phyloP scores from a whole-genome alignment of 2,113 vertebrate species.

The Typhlomys cinereus region DNA sequence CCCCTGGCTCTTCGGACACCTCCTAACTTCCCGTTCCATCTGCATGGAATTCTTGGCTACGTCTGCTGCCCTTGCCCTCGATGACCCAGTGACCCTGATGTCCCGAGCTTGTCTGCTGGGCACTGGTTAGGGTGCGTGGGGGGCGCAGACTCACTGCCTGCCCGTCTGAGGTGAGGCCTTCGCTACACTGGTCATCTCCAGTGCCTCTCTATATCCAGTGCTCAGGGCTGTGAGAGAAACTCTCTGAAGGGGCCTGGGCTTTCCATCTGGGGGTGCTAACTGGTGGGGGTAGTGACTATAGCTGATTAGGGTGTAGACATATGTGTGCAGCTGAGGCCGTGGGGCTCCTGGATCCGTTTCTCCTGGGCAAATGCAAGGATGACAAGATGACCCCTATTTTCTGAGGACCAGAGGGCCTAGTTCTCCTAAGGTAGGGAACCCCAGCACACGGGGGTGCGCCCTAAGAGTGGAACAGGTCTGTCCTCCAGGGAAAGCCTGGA shows the following conservation, averaged over 20 bases:
- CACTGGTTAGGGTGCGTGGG: rapidly evolving
- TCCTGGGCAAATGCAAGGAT: rapidly evolving
- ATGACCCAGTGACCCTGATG: rapidly evolving
- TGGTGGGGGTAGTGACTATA: rapidly evolving
- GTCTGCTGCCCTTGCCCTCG: not conserved
- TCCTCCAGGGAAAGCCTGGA: not conserved
- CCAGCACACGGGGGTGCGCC: not conserved
- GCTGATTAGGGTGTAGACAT: not conserved
- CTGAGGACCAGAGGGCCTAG: rapidly evolving
- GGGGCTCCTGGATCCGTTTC: not conserved
- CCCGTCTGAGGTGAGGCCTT: not conserved
- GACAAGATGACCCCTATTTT: rapidly evolving
- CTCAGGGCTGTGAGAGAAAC: rapidly evolving
- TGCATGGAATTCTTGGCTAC: rapidly evolving
- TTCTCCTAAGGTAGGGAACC: not conserved
- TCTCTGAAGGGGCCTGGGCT: not conserved
- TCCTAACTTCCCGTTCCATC: not conserved
- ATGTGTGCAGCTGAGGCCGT: not conserved
- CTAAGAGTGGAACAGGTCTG: rapidly evolving
- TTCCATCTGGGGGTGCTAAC: too few relatives aligned
- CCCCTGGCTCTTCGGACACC: not conserved
- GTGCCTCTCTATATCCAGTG: not conserved
- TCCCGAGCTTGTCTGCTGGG: not conserved
- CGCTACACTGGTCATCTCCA: not conserved
- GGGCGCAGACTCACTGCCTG: not conserved